A percentile compares a stretch with the other conserved stretches of the same genome.
phyloP scores from a whole-genome alignment of 2,797 vertebrate genomes.

The Masticophis lateralis region DNA sequence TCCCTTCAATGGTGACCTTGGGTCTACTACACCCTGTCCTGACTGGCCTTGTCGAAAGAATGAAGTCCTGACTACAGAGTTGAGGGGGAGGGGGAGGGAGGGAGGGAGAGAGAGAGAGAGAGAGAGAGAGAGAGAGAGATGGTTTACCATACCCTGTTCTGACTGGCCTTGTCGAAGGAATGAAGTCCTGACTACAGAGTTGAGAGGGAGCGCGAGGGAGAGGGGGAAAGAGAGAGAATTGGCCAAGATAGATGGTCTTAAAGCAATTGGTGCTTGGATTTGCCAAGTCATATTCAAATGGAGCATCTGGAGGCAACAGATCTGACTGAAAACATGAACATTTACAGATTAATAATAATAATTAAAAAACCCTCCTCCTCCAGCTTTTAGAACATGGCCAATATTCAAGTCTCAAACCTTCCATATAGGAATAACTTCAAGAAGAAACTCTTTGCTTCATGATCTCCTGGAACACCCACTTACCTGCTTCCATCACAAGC shows the following conservation, averaged over 20 bases:
- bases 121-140: no score
- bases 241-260: background rate
- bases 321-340: background rate
- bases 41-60: no score
- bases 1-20: background rate
- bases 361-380: background rate
- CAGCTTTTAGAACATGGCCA: background rate
- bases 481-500: background rate
- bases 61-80: background rate
- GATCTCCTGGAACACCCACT: background rate
- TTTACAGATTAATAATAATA: background rate
- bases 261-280: background rate
- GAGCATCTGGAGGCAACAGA: background rate
- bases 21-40: background rate
- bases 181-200: no score
- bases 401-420: background rate
- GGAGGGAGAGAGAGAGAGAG: no score
- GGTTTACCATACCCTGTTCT: no score
- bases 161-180: no score
- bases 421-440: background rate
- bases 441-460: background rate
- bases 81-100: no score
- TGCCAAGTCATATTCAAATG: background rate
- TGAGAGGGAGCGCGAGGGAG: no score
- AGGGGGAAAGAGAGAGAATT: no score